These are phyloP conservation scores for Anolis apletophallus DNA, from an alignment of 2,797 vertebrate genomes.

Conservation along the genomic window DNA sequence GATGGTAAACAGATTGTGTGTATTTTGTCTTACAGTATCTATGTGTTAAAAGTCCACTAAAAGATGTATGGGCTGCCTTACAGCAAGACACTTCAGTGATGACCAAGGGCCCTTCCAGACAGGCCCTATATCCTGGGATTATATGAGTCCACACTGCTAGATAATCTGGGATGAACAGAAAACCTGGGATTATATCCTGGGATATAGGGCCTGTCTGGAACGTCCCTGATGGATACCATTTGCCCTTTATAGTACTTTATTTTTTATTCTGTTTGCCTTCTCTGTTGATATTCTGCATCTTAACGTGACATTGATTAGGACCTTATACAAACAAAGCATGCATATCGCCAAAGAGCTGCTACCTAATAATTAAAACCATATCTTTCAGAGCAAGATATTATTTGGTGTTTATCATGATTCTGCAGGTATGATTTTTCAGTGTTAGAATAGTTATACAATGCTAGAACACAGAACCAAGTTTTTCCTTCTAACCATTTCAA, in stretches of 20 bases:
- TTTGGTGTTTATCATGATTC: neutral
- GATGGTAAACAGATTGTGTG: conserved; percentile 1
- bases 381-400: neutral
- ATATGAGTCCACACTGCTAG: too few species aligned
- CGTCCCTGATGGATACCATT: neutral
- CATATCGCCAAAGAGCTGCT: neutral
- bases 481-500: neutral
- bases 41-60: neutral
- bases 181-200: too few species aligned
- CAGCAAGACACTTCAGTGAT: neutral
- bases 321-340: neutral
- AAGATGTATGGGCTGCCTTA: neutral
- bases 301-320: neutral
- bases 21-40: neutral
- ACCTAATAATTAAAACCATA: neutral
- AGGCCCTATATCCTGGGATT: too few species aligned
- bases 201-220: too few species aligned
- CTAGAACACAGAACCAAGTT: neutral
- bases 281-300: neutral
- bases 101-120: too few species aligned
- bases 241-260: neutral
- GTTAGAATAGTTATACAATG: neutral
- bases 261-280: neutral
- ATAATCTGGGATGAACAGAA: too few species aligned
- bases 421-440: neutral